Conservation (phyloP, 2,113 vertebrate species). For the Diphyllodes magnificus region DNA sequence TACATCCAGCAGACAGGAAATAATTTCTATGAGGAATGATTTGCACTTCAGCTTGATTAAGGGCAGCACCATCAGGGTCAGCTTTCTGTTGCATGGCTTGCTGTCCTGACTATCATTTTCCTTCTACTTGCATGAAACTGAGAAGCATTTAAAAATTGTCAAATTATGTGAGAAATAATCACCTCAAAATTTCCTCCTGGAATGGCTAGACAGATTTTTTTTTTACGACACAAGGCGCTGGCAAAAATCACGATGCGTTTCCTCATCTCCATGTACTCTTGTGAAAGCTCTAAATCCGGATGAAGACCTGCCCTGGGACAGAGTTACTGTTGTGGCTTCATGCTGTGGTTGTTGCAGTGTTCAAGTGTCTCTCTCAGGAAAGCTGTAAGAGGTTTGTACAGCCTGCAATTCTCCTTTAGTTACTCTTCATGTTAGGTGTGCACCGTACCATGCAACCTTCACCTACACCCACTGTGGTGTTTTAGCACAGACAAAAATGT, state of each 20-base stretch:
- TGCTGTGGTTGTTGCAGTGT: neutral
- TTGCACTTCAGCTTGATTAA: slow-evolving; percentile 9
- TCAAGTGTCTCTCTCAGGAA: neutral
- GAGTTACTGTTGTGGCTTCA: neutral
- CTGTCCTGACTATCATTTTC: neutral
- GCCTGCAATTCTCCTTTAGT: neutral
- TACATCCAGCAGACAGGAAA: neutral
- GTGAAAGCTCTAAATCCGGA: neutral
- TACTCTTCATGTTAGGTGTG: neutral
- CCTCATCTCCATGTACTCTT: neutral
- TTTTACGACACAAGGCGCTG: neutral
- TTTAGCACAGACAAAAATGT: neutral
- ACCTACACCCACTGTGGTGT: neutral
- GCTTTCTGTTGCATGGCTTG: neutral
- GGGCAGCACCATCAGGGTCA: neutral
- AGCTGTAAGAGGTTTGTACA: neutral
- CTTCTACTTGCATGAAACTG: neutral
- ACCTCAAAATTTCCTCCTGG: neutral
- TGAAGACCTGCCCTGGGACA: neutral
- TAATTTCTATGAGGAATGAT: slow-evolving; percentile 10
- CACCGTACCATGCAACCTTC: neutral
- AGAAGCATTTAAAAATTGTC: neutral
- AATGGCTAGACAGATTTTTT: neutral
- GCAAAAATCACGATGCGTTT: neutral
- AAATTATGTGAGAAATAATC: neutral